These are phyloP conservation scores for Brachyrhaphis roseni DNA, from an alignment of 2,797 vertebrate species.

Conservation along the genomic window DNA sequence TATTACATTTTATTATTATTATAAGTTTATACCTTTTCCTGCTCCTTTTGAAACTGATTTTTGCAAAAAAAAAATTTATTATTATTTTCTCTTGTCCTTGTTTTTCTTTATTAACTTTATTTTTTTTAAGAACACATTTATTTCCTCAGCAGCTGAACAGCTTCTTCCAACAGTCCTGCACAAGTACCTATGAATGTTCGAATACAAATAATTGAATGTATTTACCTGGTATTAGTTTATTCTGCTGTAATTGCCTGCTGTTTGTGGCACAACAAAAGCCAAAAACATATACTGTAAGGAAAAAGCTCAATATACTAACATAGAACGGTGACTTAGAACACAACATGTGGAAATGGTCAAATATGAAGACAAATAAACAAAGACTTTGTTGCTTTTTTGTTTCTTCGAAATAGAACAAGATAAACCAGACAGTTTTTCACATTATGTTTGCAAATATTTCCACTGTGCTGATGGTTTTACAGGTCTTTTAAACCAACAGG, in stretches of 20 bases:
- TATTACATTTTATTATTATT: no score
- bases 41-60: no score
- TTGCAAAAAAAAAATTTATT: no score
- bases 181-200: constrained; percentile 4
- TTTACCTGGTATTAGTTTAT: constrained; percentile 4
- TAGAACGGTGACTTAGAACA: constrained; percentile 17
- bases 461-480: background rate
- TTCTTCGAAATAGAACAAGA: background rate
- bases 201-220: background rate
- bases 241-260: constrained; percentile 1
- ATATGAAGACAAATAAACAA: constrained; percentile 6
- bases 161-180: background rate
- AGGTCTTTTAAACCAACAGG: background rate
- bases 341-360: constrained; percentile 12
- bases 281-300: constrained; percentile 9
- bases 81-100: no score
- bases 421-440: background rate
- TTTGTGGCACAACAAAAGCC: constrained; percentile 21
- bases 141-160: background rate
- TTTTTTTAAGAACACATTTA: background rate
- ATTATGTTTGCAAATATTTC: background rate
- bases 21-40: no score
- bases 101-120: no score
- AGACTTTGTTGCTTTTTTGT: background rate
- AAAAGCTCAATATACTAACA: constrained; percentile 21